Evolutionary conservation across 2,113 vertebrate genomes (phyloP), one percentile per base, ranked within the genome.

Genomic region (Phylloscopus trochilus): DNA sequence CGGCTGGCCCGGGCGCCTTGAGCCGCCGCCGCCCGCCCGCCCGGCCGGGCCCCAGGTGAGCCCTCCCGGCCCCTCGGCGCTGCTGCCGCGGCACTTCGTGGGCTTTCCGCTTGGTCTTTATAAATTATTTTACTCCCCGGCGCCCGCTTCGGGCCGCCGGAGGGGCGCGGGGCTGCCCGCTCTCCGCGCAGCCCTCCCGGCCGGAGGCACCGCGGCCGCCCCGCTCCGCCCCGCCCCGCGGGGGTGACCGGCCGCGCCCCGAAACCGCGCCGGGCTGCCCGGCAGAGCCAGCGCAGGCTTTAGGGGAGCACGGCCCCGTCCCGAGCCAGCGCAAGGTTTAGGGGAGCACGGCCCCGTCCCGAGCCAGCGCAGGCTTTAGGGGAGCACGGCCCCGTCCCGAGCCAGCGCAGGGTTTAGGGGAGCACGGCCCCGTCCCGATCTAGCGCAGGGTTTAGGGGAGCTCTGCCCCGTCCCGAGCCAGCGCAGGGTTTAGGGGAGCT

Each of bases 1-100:
- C 98, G 97, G 95, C 91, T 98, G 97, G 98, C 98, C 56, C 95
- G 98, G 82, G 98, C 98, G 39, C 97, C 98, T 75, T 98, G 98
- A 99, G 74, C 75, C 31, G 39, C 35, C 16, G 9, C 62, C 30
- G 2, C 69, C 55, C 30, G 2, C 69, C 55, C 43, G 46, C 31
- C 76, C 82, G 43, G 58, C 51, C 67, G 44, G 43, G 79, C 73
- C 35, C 35, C 44, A 79, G 79, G 84, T 58, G 83, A 92, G 82
- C 58, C 17, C 75, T 9, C 75, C 23, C 41, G 83, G 30, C 20
- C 28, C 49, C 43, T 35, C 76, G 21, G 46, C 41, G 30, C 58
- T 31, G 30, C 74, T 9, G n/a, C 35, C 43, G 43, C 43, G 7
- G 7, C 41, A 2, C 52, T 46, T 19, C 39, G 11, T 12, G 63